Percentiles rank a stretch among this genome's conserved stretches.
phyloP scores from a whole-genome alignment of 2,888 invertebrate species.

The Cerceris ruficornis region DNA sequence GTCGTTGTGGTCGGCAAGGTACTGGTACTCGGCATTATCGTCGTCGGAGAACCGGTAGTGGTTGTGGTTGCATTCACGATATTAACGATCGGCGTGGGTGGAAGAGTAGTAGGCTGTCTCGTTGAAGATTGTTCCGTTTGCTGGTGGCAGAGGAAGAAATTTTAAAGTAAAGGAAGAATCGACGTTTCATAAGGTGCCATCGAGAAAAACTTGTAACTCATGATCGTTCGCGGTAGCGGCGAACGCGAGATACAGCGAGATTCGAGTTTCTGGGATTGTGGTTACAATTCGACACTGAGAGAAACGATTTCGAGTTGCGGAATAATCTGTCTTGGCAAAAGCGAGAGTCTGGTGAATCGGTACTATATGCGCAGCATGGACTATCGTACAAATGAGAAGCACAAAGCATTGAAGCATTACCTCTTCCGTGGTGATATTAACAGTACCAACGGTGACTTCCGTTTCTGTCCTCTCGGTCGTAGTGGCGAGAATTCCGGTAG shows the following conservation, averaged over 20 bases:
- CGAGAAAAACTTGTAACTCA: neutral
- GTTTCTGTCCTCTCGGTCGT: conserved; percentile 63
- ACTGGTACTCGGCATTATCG: conserved; percentile 51
- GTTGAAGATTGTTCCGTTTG: conserved; percentile 59
- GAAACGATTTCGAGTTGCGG: no score
- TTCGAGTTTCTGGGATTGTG: no score
- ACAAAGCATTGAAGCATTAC: conserved; percentile 78
- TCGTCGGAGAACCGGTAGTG: conserved; percentile 6
- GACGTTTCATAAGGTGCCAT: neutral
- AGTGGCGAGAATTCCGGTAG: conserved; percentile 35
- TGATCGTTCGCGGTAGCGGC: neutral
- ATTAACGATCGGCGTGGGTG: conserved; percentile 45
- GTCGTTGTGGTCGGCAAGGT: conserved; percentile 63
- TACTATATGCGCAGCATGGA: conserved; percentile 52
- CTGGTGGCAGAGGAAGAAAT: conserved; percentile 37
- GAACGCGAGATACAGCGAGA: no score
- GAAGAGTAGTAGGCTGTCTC: conserved; percentile 43
- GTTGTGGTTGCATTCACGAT: conserved; percentile 3
- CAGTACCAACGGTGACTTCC: conserved; percentile 69
- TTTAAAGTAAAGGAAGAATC: conserved; percentile 6
- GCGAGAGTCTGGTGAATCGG: conserved; percentile 51
- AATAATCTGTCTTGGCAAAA: conserved; percentile 44
- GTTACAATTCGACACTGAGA: no score
- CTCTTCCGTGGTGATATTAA: conserved; percentile 77
- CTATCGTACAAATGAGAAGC: conserved; percentile 65